These are phyloP conservation scores for Noctua comes DNA, from an alignment of 2,888 invertebrate genomes.

Conservation along the genomic window DNA sequence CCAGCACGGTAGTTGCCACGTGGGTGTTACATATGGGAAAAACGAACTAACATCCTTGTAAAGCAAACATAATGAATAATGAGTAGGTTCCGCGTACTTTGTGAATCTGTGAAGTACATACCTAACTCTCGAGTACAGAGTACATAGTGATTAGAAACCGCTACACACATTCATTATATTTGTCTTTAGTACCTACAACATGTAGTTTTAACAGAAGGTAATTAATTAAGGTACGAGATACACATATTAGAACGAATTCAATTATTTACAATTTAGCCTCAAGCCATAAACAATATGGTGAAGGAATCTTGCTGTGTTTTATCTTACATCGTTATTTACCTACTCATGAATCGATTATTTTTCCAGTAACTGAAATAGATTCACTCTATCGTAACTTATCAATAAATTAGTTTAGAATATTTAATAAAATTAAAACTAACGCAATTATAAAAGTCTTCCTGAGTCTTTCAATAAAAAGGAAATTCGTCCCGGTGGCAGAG, in stretches of 20 bases:
- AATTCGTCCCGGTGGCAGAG: background rate
- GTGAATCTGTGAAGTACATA: background rate
- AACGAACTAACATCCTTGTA: background rate
- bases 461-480: constrained; percentile 2
- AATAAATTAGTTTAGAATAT: constrained; percentile 5
- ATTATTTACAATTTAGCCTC: constrained; percentile 20
- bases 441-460: constrained; percentile 21
- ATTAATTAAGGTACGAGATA: constrained; percentile 28
- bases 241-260: constrained; percentile 21
- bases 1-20: background rate
- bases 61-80: background rate
- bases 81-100: background rate
- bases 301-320: constrained; percentile 1
- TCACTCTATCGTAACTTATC: background rate
- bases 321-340: background rate
- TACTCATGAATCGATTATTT: background rate
- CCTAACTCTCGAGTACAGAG: background rate
- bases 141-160: background rate
- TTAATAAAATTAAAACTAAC: constrained; percentile 23
- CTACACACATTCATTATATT: constrained; percentile 8
- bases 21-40: background rate
- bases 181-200: constrained; percentile 1
- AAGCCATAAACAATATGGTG: background rate
- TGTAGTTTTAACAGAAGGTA: constrained; percentile 11
- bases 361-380: background rate